phyloP scores from a whole-genome alignment of 2,797 vertebrate genomes.

The Cryptoprocta ferox region DNA sequence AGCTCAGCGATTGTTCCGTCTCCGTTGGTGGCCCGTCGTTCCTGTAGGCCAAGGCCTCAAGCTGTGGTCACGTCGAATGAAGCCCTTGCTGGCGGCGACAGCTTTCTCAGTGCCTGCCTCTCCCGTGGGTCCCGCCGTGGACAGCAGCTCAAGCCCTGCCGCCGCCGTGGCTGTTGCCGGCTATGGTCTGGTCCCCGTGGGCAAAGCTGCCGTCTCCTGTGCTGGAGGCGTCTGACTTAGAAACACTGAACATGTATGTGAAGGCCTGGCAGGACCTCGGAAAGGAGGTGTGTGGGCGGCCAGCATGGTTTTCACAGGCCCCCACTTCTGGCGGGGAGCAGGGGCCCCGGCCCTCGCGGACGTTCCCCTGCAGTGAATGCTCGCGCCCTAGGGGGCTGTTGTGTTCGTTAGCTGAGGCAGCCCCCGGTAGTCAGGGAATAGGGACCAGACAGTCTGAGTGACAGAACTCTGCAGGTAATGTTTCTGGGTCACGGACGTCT shows the following conservation, averaged over 20 bases:
- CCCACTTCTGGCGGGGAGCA: too few species aligned
- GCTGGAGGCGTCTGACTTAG: background rate
- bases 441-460: background rate
- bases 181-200: too few species aligned
- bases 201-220: background rate
- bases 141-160: background rate
- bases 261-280: background rate
- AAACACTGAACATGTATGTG: fast-evolving
- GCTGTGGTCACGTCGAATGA: too few species aligned
- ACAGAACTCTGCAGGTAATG: background rate
- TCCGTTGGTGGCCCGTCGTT: background rate
- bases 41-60: background rate
- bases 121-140: background rate
- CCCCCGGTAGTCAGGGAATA: fast-evolving
- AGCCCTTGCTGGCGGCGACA: background rate
- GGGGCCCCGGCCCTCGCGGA: too few species aligned
- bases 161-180: background rate
- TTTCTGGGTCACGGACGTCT: background rate
- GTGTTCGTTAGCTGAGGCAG: too few species aligned
- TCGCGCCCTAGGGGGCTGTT: background rate
- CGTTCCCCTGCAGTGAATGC: background rate
- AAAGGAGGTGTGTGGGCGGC: background rate
- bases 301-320: too few species aligned
- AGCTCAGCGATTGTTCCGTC: background rate
- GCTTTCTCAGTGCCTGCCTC: background rate